Conservation (phyloP, 1,140 invertebrate species). For the Meteorus sp. region DNA sequence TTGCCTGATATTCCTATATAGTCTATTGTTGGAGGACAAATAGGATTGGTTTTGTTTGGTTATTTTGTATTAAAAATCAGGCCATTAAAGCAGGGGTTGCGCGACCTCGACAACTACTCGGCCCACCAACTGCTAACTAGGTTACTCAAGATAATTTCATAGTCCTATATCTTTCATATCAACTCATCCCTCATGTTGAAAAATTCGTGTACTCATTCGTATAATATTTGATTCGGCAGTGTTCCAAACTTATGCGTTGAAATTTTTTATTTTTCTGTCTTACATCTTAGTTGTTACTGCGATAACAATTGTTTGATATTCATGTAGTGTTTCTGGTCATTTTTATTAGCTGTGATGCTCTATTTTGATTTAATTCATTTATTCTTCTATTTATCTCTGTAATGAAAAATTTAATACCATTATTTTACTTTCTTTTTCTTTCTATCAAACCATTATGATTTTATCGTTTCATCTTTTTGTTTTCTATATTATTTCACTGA, state of each 20-base stretch:
- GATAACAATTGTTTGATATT: too few species aligned
- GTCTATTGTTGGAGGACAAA: constrained; percentile 1
- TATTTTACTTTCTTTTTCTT: too few species aligned
- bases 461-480: background rate
- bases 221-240: background rate
- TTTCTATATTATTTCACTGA: background rate
- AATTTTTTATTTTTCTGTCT: background rate
- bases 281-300: too few species aligned
- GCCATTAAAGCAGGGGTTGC: background rate
- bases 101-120: background rate
- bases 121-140: background rate
- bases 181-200: background rate
- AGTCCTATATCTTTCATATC: background rate
- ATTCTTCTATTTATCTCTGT: too few species aligned
- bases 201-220: too few species aligned
- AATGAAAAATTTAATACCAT: too few species aligned
- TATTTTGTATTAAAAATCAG: constrained; percentile 9
- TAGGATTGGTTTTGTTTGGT: constrained; percentile 12
- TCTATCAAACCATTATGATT: background rate
- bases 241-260: background rate
- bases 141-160: constrained; percentile 2
- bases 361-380: too few species aligned
- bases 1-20: background rate
- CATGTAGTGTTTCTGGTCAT: too few species aligned
- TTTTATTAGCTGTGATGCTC: too few species aligned